A percentile compares a stretch with the other conserved stretches of the same genome.
phyloP scores from a whole-genome alignment of 2,113 vertebrate species.

The Engystomops pustulosus region DNA sequence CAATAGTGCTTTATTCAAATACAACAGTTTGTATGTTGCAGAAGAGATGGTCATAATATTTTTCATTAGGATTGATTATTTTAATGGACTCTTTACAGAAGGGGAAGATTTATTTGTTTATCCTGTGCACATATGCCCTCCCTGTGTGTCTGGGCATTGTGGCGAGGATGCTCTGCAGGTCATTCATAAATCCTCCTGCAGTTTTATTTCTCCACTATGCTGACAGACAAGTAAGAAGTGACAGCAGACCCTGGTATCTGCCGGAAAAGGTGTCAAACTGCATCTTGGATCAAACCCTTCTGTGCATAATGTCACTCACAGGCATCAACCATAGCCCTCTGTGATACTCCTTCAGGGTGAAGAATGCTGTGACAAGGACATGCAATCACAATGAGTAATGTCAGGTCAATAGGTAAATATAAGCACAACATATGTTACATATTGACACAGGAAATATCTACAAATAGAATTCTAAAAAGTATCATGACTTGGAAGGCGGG shows the following conservation, averaged over 20 bases:
- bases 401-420: background rate
- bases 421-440: too few relatives aligned
- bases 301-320: background rate
- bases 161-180: conserved; percentile 25
- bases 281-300: conserved; percentile 39
- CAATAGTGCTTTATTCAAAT: background rate
- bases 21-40: background rate
- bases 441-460: too few relatives aligned
- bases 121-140: conserved; percentile 30
- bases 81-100: conserved; percentile 1
- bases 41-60: background rate
- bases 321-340: conserved; percentile 54
- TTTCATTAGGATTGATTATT: conserved; percentile 26
- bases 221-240: conserved; percentile 24
- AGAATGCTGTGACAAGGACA: conserved; percentile 34
- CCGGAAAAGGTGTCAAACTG: conserved; percentile 49
- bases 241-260: conserved; percentile 31
- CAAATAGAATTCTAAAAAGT: too few relatives aligned
- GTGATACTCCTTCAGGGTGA: conserved; percentile 47
- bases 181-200: conserved; percentile 30
- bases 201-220: conserved; percentile 16
- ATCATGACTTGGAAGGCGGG: too few relatives aligned
- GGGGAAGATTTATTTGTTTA: background rate
- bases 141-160: conserved; percentile 30
- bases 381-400: conserved; percentile 30